Percentiles rank a stretch among this genome's conserved stretches.
These are phyloP conservation scores for Lynx canadensis DNA, from an alignment of 2,113 vertebrate species.

Conservation along the genomic window DNA sequence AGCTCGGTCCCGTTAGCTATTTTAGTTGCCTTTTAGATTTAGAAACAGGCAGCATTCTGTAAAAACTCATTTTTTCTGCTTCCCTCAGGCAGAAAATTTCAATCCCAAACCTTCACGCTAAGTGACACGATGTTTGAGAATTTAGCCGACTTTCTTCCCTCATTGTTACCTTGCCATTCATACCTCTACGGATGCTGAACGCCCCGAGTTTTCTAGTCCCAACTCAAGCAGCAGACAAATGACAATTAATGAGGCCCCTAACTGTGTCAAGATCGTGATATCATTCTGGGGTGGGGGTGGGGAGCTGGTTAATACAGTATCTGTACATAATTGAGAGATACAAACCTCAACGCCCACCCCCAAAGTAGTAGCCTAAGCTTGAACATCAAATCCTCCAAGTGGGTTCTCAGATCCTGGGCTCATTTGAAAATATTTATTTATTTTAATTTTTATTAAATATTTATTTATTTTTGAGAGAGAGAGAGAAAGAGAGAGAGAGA, in stretches of 20 bases:
- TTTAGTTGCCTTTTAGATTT: conserved; percentile 15
- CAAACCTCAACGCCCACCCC: background rate
- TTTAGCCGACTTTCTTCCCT: background rate
- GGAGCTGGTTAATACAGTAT: background rate
- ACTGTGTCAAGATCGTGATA: background rate
- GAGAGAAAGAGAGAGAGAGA: background rate
- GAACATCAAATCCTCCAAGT: background rate
- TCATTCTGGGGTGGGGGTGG: background rate
- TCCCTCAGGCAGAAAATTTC: conserved; percentile 63
- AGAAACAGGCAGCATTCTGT: conserved; percentile 28
- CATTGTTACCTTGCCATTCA: background rate
- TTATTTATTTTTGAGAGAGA: background rate
- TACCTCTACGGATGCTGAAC: background rate
- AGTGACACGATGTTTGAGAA: background rate
- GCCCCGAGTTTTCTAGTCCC: background rate
- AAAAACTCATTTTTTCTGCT: conserved; percentile 51
- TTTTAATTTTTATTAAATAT: background rate
- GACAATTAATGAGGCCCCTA: background rate
- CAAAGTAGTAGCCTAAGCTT: background rate
- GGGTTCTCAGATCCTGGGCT: background rate
- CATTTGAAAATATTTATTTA: background rate
- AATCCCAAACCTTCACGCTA: conserved; percentile 27
- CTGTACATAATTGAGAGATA: background rate
- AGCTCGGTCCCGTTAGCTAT: background rate
- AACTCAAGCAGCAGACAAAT: too few species aligned